These are phyloP conservation scores for Drosophila pseudotalamancana DNA, from an alignment of 2,888 invertebrate species.

Conservation along the genomic window DNA sequence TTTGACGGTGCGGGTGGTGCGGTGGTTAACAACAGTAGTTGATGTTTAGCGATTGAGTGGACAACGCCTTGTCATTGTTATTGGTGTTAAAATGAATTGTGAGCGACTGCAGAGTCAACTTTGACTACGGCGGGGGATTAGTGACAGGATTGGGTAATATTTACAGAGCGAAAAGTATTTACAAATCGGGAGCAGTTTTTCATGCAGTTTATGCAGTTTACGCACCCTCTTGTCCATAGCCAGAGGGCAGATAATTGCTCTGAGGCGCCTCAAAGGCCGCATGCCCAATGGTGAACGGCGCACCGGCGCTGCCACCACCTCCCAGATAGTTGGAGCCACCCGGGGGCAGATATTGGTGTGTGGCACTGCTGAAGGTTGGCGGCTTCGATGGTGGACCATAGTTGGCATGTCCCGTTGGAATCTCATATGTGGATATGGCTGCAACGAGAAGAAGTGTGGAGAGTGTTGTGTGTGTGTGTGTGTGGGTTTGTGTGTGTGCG, in stretches of 20 bases:
- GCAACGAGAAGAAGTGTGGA: conserved; percentile 34
- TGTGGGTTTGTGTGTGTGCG: neutral
- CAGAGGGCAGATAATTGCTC: conserved; percentile 82
- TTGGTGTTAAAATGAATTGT: conserved; percentile 27
- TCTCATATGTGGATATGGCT: conserved; percentile 83
- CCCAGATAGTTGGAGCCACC: conserved; percentile 66
- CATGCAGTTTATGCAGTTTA: conserved; percentile 43
- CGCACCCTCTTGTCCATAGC: conserved; percentile 83
- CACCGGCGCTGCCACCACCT: conserved; percentile 75
- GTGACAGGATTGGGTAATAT: conserved; percentile 30
- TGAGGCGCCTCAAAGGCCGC: conserved; percentile 83
- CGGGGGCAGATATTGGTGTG: conserved; percentile 83
- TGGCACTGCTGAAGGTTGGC: conserved; percentile 81
- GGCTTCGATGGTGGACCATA: conserved; percentile 84
- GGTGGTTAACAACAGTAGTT: conserved; percentile 2
- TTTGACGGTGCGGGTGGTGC: neutral
- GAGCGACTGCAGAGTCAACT: conserved; percentile 9
- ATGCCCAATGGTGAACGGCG: conserved; percentile 80
- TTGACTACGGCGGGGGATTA: conserved; percentile 9
- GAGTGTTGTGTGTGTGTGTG: conserved; percentile 7
- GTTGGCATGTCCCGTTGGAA: conserved; percentile 81
- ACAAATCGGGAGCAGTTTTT: neutral
- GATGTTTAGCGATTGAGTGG: conserved; percentile 5
- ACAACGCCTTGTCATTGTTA: conserved; percentile 28
- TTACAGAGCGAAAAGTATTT: conserved; percentile 18